Evolutionary conservation across 2,888 invertebrate species (phyloP), one percentile per base, ranked within the genome.

Genomic region (Megaustenia siamemsis): DNA sequence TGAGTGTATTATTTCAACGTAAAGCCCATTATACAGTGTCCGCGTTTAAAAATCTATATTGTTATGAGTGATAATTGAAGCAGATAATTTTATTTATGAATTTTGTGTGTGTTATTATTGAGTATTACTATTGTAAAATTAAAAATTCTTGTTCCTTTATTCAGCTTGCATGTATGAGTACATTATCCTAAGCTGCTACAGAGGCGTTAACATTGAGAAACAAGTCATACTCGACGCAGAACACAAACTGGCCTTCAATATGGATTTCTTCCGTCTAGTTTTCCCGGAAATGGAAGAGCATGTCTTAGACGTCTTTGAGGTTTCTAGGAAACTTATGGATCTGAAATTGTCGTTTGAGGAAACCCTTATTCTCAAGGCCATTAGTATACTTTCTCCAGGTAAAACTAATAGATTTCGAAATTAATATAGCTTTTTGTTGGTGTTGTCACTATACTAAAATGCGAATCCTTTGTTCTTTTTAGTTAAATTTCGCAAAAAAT

Each of bases 381-480:
- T 82, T 24, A 60, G 66, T n/a, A 82, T 82, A 43, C 56, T 32
- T 38, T 82, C 82, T 10, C 73, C 82, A 69, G 82, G 82, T 82
- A 21, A 71, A 60, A 6, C n/a, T n/a, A 35, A 10, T 78, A n/a
- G n/a, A n/a, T n/a, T n/a, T n/a, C n/a, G n/a, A n/a, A n/a, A n/a
- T n/a, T n/a, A n/a, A n/a, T n/a, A n/a, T n/a, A n/a, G n/a, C n/a
- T n/a, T n/a, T n/a, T n/a, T n/a, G n/a, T n/a, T n/a, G n/a, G n/a
- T n/a, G n/a, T 6, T 15, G 49, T 10, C 15, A 49, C 15, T 49
- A 6, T 49, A 49, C 6, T 49, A 49, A 49, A 10, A 49, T 49
- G 49, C 15, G 49, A 10, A 49, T 49, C 6, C 49, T n/a, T n/a
- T n/a, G n/a, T n/a, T 49, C 49, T 49, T 18, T 53, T 12, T 53